These are phyloP conservation scores for Selenia dentaria DNA, from an alignment of 2,888 invertebrate genomes.

Conservation along the genomic window DNA sequence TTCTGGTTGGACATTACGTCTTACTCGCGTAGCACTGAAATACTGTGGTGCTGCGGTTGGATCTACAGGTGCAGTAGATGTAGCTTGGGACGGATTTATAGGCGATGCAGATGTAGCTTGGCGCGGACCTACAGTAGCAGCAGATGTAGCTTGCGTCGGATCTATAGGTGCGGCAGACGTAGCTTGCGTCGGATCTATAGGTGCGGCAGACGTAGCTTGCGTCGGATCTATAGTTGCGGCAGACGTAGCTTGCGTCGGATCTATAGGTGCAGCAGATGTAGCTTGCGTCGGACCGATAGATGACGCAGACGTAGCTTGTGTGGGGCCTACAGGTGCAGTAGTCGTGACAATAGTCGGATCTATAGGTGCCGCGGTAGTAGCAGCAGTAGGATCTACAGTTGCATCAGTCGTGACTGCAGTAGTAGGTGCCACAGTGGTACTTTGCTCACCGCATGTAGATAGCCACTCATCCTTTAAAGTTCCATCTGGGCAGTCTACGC, in stretches of 20 bases:
- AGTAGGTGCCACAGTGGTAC: slow-evolving; percentile 14
- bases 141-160: not conserved
- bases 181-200: not conserved
- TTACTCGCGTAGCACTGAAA: slow-evolving; percentile 2
- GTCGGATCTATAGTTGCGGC: not conserved
- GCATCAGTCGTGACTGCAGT: slow-evolving; percentile 4
- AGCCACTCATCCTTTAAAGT: slow-evolving; percentile 27
- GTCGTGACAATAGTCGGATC: not conserved
- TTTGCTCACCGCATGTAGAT: slow-evolving; percentile 34
- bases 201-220: not conserved
- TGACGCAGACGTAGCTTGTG: slow-evolving; percentile 11
- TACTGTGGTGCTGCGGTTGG: not conserved
- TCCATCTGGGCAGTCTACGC: slow-evolving; percentile 37
- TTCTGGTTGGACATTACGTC: slow-evolving; percentile 6
- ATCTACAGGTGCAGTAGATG: not conserved
- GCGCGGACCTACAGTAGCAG: not conserved
- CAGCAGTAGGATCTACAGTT: not conserved
- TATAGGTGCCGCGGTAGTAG: slow-evolving; percentile 1
- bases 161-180: slow-evolving; percentile 1
- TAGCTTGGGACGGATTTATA: not conserved
- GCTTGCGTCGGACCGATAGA: not conserved
- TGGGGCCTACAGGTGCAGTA: not conserved
- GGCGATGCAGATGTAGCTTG: not conserved
- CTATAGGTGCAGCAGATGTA: slow-evolving; percentile 1
- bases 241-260: not conserved